phyloP scores from a whole-genome alignment of 37 sponge, comb jelly and placozoan genomes.

The Hexactinellida sp. region DNA sequence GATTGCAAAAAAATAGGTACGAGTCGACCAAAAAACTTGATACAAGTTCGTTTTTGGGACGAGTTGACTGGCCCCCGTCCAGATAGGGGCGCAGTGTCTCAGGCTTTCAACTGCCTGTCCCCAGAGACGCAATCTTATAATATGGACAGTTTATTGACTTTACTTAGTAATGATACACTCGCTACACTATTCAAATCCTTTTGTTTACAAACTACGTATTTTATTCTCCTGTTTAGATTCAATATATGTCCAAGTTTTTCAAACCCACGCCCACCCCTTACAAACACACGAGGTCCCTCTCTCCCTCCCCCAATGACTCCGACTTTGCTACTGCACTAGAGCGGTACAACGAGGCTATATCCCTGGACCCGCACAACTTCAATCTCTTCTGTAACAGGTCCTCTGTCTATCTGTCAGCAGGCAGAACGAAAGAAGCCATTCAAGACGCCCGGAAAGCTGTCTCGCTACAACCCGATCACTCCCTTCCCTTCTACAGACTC shows the following conservation, averaged over 20 bases:
- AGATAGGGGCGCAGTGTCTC: too few species aligned
- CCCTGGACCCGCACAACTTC: slow-evolving; percentile 62
- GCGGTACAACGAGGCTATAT: slow-evolving; percentile 71
- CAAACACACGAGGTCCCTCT: background rate
- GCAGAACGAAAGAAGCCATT: slow-evolving; percentile 59
- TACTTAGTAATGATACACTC: too few species aligned
- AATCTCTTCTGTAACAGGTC: slow-evolving; percentile 79
- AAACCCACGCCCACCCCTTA: background rate
- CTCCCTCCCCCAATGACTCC: background rate
- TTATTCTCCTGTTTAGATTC: too few species aligned
- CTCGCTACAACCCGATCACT: slow-evolving; percentile 65
- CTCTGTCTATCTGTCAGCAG: slow-evolving; percentile 63
- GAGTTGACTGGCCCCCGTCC: too few species aligned
- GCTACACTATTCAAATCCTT: too few species aligned
- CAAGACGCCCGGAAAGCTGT: slow-evolving; percentile 74
- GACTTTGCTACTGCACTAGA: slow-evolving; percentile 65
- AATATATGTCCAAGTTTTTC: background rate
- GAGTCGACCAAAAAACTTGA: too few species aligned
- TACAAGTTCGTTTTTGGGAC: too few species aligned
- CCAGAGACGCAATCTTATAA: too few species aligned
- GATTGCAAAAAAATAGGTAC: too few species aligned
- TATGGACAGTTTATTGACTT: too few species aligned
- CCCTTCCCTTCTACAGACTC: slow-evolving; percentile 48
- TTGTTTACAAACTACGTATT: too few species aligned
- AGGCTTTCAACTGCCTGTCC: too few species aligned